These are phyloP conservation scores for Tragopan temminckii DNA, from an alignment of 2,797 vertebrate species.

Conservation along the genomic window DNA sequence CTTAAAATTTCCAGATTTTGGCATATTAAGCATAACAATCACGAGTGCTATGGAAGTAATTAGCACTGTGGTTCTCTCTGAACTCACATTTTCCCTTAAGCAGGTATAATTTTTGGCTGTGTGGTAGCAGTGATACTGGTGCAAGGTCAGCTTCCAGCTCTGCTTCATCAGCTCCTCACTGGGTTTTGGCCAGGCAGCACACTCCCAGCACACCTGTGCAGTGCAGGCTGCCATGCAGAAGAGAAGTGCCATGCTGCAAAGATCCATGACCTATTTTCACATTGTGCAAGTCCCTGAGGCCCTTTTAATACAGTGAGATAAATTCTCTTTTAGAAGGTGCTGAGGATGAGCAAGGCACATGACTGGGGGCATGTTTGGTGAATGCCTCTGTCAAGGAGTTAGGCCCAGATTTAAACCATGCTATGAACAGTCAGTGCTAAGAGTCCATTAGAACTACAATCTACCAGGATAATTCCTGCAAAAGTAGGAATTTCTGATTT, in stretches of 20 bases:
- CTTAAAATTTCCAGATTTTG: neutral
- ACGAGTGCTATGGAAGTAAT: neutral
- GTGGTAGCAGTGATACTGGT: neutral
- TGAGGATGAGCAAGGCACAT: neutral
- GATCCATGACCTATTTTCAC: neutral
- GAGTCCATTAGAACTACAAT: neutral
- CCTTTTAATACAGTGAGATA: neutral
- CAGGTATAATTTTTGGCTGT: neutral
- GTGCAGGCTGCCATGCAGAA: rapidly evolving
- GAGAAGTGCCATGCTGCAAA: neutral
- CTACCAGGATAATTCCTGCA: neutral
- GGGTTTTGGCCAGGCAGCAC: neutral
- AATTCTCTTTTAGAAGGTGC: neutral
- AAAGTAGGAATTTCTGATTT: neutral
- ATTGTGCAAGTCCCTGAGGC: neutral
- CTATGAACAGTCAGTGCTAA: neutral
- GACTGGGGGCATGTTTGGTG: neutral
- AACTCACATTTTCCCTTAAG: neutral
- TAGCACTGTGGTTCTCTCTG: neutral
- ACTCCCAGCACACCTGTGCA: neutral
- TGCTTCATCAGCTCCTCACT: neutral
- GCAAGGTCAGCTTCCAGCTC: slow-evolving; percentile 9
- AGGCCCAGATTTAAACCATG: rapidly evolving
- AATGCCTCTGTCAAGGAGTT: neutral
- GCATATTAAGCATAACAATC: neutral